Percentiles rank a stretch among this genome's conserved stretches.
These are phyloP conservation scores for Tyria jacobaeae DNA, from an alignment of 2,888 invertebrate species.

Conservation along the genomic window DNA sequence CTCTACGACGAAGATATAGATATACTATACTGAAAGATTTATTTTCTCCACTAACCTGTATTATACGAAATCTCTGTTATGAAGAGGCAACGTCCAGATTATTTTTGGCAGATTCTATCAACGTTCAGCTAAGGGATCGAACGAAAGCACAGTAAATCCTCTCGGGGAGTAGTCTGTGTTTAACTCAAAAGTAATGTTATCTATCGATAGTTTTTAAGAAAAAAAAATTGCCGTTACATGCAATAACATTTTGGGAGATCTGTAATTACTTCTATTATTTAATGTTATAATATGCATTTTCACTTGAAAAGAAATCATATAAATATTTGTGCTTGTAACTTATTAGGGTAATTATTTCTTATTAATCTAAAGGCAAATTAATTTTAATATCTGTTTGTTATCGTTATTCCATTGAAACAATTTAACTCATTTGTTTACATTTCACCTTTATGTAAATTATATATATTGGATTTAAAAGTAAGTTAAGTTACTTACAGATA, in stretches of 20 bases:
- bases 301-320: no score
- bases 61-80: conserved; percentile 29
- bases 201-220: conserved; percentile 31
- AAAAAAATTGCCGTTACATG: no score
- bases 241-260: no score
- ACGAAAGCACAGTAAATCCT: conserved; percentile 47
- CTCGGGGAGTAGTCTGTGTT: conserved; percentile 29
- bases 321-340: no score
- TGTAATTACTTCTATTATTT: no score
- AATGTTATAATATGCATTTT: no score
- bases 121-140: conserved; percentile 43
- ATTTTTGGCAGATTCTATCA: conserved; percentile 48
- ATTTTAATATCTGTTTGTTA: not conserved
- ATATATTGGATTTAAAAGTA: no score
- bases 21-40: conserved; percentile 30
- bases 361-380: not conserved
- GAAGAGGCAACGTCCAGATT: conserved; percentile 27
- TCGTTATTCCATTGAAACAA: not conserved
- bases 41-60: conserved; percentile 29
- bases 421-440: not conserved
- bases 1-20: not conserved
- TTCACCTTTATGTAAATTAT: no score
- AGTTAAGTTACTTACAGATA: no score
- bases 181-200: conserved; percentile 44
- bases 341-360: no score